phyloP scores from a whole-genome alignment of 2,888 invertebrate species.

The Hylaea fasciaria region DNA sequence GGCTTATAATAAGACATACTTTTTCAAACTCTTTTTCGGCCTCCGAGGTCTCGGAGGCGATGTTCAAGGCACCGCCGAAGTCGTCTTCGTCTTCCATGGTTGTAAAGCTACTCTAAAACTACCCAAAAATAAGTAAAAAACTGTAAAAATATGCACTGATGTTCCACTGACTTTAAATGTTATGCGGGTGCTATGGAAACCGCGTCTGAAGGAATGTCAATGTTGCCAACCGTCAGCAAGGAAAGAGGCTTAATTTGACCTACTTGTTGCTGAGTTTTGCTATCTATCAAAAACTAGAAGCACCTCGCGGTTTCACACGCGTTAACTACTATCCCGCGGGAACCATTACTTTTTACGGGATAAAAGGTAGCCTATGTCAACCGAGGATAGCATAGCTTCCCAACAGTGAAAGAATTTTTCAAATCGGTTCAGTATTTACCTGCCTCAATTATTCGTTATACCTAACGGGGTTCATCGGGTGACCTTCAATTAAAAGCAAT shows the following conservation, averaged over 20 bases:
- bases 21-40: conserved; percentile 75
- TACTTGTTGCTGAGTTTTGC: conserved; percentile 4
- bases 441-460: no score
- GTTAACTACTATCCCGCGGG: no score
- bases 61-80: conserved; percentile 61
- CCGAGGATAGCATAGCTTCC: no score
- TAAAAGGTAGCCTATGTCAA: no score
- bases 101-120: conserved; percentile 38
- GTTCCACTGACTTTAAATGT: conserved; percentile 25
- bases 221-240: conserved; percentile 12
- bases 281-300: no score
- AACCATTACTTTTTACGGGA: no score
- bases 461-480: no score
- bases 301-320: no score
- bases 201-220: conserved; percentile 20
- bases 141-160: conserved; percentile 37
- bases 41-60: conserved; percentile 75
- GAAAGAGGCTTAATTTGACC: conserved; percentile 10
- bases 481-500: no score
- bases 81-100: conserved; percentile 68
- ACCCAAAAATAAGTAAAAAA: conserved; percentile 45
- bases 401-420: no score
- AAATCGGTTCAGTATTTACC: no score
- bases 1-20: not conserved
- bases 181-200: conserved; percentile 46